Base-by-base conservation (phyloP, 2,113 vertebrate genomes). In the Polypterus bichir region DNA sequence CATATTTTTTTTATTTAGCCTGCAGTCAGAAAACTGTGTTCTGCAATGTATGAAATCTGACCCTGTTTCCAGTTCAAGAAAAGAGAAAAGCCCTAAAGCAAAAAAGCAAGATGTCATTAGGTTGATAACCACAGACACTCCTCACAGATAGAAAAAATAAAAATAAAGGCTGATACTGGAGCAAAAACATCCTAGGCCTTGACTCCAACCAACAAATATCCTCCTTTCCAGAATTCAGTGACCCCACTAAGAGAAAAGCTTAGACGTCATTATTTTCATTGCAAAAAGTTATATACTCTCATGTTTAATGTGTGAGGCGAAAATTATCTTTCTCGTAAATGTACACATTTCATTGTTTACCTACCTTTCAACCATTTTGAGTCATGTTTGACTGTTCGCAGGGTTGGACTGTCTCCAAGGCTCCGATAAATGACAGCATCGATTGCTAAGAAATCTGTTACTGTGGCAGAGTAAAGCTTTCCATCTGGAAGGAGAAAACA, bases 291-390 rank as follows among this genome's bases (percentile, higher is more conserved):
- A 27, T 2, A 27, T 27, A 27, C 27, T 27, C 27, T 27, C 27
- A 27, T 27, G 27, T 27, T 27, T 27, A 27, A 27, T 27, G 27
- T 27, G 27, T 27, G 27, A 27, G 27, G 27, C 2, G 27, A 27
- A 27, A 27, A 27, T 27, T 27, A 27, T 27, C 27, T 27, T 27
- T 27, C 27, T 27, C 27, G 27, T 27, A n/a, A 27, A 56, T 56
- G 54, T n/a, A 56, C 46, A 48, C 47, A 57, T 67, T 57, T 51
- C 49, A 57, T 73, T 76, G 61, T 74, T 72, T 71, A 63, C 79
- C 86, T 79, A 98, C 96, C 96, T 96, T 99, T 99, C 73, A 99
- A 76, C 94, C 96, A 99, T 75, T 98, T 99, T 59, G 94, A 98
- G 81, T 99, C 96, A 11, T 99, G 95, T 80, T 99, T 99, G 77